Evolutionary conservation across 2,888 invertebrate species (phyloP).

Genomic region (Phortica okadai): DNA sequence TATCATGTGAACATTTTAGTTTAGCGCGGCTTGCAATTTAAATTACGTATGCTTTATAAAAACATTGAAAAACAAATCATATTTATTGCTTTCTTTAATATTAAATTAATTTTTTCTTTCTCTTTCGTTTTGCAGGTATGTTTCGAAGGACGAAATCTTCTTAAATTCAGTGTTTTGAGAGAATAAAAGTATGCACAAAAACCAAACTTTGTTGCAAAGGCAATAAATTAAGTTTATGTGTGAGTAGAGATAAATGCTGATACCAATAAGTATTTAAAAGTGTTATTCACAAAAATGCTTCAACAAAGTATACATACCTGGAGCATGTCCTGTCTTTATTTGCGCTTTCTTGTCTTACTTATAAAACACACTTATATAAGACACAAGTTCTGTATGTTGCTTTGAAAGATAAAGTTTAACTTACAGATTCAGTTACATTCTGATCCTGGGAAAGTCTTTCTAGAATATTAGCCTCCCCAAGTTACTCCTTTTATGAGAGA

Average conservation of each 20-base stretch:
- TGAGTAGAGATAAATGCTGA: background rate
- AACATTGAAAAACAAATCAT: no score
- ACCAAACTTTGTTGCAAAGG: background rate
- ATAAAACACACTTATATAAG: no score
- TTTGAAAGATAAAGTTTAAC: no score
- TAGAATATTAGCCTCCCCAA: no score
- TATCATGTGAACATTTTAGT: no score
- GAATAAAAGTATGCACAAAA: background rate
- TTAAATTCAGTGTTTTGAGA: background rate
- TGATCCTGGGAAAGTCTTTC: no score
- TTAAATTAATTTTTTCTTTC: background rate
- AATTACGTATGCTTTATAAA: no score
- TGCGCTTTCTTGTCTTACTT: background rate
- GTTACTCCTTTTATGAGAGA: no score
- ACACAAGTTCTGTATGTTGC: no score
- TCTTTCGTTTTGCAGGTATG: slow-evolving; percentile 9
- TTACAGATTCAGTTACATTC: no score
- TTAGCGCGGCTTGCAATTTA: no score
- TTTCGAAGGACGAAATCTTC: background rate
- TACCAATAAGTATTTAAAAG: background rate
- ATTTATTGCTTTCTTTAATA: background rate
- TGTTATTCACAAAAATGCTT: background rate
- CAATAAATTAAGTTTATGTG: background rate
- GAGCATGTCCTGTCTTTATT: background rate
- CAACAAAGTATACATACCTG: background rate